Conservation (phyloP, 1,140 invertebrate genomes). For the Pogonognathellus flavescens region DNA sequence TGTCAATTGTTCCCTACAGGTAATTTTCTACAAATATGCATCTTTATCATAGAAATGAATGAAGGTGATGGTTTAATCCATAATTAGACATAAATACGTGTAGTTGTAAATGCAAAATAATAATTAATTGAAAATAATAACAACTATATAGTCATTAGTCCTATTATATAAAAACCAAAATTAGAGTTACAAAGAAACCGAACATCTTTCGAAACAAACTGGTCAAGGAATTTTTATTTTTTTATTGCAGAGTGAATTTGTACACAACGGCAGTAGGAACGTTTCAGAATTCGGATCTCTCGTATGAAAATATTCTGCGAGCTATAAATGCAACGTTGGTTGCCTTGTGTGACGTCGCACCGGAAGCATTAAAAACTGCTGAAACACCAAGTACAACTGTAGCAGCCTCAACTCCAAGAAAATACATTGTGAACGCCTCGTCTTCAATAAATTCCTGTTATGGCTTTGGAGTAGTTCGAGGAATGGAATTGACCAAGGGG, state of each 20-base stretch:
- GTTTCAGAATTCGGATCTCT: constrained; percentile 19
- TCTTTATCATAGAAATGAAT: no score
- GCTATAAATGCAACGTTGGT: constrained; percentile 61
- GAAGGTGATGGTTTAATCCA: no score
- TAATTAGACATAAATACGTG: no score
- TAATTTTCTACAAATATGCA: not conserved
- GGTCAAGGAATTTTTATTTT: not conserved
- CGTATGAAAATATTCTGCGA: constrained; percentile 43
- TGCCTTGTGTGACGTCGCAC: constrained; percentile 51
- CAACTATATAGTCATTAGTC: no score
- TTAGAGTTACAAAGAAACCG: no score
- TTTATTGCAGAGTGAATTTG: not conserved
- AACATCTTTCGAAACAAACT: no score
- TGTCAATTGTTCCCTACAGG: constrained; percentile 24
- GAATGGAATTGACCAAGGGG: constrained; percentile 25
- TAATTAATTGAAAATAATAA: no score
- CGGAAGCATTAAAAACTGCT: not conserved
- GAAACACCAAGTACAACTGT: not conserved
- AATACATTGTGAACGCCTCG: constrained; percentile 33
- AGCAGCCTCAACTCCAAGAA: not conserved
- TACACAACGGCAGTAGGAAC: constrained; percentile 16
- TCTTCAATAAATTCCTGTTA: constrained; percentile 22
- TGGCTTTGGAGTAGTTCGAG: constrained; percentile 60
- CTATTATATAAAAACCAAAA: not conserved
- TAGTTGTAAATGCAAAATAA: no score